Evolutionary conservation across 2,797 vertebrate genomes (phyloP).

Genomic region (Lepus oiostolus): DNA sequence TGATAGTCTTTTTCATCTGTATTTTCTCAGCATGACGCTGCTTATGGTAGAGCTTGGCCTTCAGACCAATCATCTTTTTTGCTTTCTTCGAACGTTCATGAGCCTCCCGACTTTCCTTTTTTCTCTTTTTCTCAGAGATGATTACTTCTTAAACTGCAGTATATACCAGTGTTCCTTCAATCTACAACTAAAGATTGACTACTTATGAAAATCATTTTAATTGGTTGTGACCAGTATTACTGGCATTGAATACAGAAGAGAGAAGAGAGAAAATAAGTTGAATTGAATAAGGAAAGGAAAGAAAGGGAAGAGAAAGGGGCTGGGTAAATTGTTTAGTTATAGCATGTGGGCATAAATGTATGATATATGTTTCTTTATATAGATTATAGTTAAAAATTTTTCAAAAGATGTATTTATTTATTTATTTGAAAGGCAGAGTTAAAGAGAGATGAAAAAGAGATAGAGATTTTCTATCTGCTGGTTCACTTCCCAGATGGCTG

Average conservation of each 20-base stretch:
- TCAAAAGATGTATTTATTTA: neutral
- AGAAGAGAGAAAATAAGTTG: neutral
- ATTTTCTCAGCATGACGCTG: no score
- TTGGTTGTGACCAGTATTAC: constrained; percentile 6
- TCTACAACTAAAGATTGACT: neutral
- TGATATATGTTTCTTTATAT: neutral
- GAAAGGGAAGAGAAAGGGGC: neutral
- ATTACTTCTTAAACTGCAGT: neutral
- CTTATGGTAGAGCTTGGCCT: no score
- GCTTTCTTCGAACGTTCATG: no score
- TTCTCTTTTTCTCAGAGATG: no score
- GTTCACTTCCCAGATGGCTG: no score
- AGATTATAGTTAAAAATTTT: neutral
- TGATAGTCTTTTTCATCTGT: no score
- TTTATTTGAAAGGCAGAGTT: no score
- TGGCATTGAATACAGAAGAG: neutral
- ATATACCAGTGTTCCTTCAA: neutral
- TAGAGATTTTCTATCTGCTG: no score
- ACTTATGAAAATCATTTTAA: neutral
- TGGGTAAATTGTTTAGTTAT: neutral
- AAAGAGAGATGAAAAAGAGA: no score
- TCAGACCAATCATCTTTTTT: no score
- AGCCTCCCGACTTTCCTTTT: no score
- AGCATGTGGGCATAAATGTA: neutral
- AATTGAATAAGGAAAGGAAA: no score